These are phyloP conservation scores for Lepidurus couesii DNA, from an alignment of 1,140 invertebrate genomes.

Conservation along the genomic window DNA sequence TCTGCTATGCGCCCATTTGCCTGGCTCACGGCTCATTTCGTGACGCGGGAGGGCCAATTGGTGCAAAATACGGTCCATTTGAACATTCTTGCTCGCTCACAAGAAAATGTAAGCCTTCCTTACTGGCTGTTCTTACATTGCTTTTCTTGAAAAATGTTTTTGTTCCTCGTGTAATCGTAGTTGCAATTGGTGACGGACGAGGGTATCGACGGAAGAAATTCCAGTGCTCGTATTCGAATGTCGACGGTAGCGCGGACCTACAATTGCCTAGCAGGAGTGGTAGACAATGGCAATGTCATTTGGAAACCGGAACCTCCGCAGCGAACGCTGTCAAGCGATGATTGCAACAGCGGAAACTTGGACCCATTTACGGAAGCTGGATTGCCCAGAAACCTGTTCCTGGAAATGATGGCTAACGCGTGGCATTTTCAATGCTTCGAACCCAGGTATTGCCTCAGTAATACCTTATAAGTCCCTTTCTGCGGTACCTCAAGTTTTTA, in stretches of 20 bases:
- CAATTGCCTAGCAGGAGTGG: not conserved
- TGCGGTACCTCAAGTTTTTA: not conserved
- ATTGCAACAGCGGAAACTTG: not conserved
- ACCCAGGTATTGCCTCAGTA: not conserved
- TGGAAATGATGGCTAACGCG: not conserved
- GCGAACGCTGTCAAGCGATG: not conserved
- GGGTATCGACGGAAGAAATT: not conserved
- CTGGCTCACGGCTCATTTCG: constrained; percentile 9
- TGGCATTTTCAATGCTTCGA: constrained; percentile 1
- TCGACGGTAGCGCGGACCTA: not conserved
- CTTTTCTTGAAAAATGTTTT: not conserved
- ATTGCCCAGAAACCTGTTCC: not conserved
- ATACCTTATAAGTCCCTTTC: not conserved
- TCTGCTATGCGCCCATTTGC: not conserved
- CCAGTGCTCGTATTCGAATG: constrained; percentile 10
- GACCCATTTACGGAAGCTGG: not conserved
- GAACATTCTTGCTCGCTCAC: not conserved
- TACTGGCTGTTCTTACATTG: not conserved
- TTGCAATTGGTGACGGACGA: not conserved
- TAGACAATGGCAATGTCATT: not conserved
- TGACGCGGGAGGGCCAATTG: constrained; percentile 8
- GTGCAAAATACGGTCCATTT: not conserved
- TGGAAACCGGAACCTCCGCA: constrained; percentile 8
- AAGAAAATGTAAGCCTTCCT: not conserved
- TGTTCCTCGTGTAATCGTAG: not conserved